Evolutionary conservation across 1,140 invertebrate genomes (phyloP), one percentile per base, ranked within the genome.

Genomic region (Cataglyphis hispanica): DNA sequence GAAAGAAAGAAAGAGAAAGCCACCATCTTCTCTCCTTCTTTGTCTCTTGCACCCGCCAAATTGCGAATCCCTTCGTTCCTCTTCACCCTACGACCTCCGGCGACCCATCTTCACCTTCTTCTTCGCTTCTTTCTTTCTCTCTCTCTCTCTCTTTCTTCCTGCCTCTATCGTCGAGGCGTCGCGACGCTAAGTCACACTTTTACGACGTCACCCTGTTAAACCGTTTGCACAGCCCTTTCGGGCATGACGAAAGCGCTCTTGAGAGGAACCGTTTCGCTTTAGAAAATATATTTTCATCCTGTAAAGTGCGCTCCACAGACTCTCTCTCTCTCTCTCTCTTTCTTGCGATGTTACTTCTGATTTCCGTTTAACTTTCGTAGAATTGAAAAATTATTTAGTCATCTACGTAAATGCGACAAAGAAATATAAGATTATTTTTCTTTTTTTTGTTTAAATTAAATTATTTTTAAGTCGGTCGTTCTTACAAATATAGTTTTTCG

Each of bases 211-310:
- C 60, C 27, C 64, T 46, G 85, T 63, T 81, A 87, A 86, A 86
- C 77, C 85, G 86, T 87, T 87, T 86, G 85, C 67, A 43, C 46
- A 86, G 75, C 19, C 86, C 53, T 61, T 64, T 37, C 75, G 31
- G 19, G 74, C 31, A 60, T 50, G 85, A 84, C 53, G 67, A 83
- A 70, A 83, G 78, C 67, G 58, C 78, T 83, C 78, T 61, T 40
- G 78, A 46, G 67, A 74, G 67, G 78, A 83, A 61, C 67, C 67
- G 64, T 81, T 81, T 34, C 77, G 67, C 66, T 61, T 85, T 69
- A 46, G 84, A 67, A 85, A 77, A 46, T 69, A 78, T 50, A 76
- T 85, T 85, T 77, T 76, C 58, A 76, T 80, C 75, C 22, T n/a
- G 61, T 27, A 13, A 50, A 19, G 37, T 66, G 16, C 64, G 46